Base-by-base conservation (phyloP, 2,113 vertebrate species). In the Datnioides undecimradiatus region DNA sequence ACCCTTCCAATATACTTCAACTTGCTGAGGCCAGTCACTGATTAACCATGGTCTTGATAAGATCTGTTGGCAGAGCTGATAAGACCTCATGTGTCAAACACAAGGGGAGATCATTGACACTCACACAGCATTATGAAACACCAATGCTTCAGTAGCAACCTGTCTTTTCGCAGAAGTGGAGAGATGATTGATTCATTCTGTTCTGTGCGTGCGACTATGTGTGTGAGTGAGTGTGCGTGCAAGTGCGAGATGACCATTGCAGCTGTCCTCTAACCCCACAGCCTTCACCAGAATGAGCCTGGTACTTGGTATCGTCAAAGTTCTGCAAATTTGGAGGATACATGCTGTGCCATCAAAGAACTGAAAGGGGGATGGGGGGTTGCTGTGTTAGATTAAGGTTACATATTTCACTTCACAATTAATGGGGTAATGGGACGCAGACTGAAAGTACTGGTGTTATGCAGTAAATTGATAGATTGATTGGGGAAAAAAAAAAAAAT, bases 1-100 rank as follows among this genome's bases (percentile, higher is more conserved):
- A 90, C 68, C 72, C 77, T 77, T 82, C 54, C 77, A 55, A 34
- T 85, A 86, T 73, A 72, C 68, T 79, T 64, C 78, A 85, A 73
- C 89, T 54, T 70, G 64, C 76, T 77, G 48, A n/a, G n/a, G 31
- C 67, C 23, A 19, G 87, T 95, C 87, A 94, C 83, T 93, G 69
- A 93, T 95, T 94, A 91, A 92, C 94, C 79, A 21, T n/a, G 59
- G 19, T 23, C 66, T 74, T 65, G 93, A 94, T 95, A 93, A 93
- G 85, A 79, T 83, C 80, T 78, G 82, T 85, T 92, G 87, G 84
- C 82, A 80, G 80, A 88, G 88, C 69, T 73, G 93, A 95, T 95
- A 94, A 94, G 85, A 69, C 66, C 62, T 72, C 86, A 58, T 17
- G 88, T 84, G 89, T 93, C 89, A 93, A 94, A 92, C 90, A 92